These are phyloP conservation scores for Acanthisitta chloris DNA, from an alignment of 2,113 vertebrate genomes.

Conservation along the genomic window DNA sequence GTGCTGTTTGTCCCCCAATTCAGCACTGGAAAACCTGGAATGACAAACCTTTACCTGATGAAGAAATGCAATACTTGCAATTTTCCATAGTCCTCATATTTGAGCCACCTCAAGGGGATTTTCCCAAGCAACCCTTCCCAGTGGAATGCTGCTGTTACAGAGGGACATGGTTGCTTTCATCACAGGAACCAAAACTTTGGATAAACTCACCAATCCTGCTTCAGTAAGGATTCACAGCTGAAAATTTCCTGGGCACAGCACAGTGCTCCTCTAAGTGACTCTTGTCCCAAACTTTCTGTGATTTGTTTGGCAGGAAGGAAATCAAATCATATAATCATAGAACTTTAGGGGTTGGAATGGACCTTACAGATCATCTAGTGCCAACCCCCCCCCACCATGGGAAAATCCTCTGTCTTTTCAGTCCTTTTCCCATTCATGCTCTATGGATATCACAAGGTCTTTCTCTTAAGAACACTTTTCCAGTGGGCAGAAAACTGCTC, in stretches of 20 bases:
- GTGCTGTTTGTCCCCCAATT: not conserved
- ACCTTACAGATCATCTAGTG: too few relatives aligned
- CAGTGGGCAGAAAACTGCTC: not conserved
- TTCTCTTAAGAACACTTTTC: not conserved
- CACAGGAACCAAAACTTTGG: not conserved
- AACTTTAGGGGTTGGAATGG: too few relatives aligned
- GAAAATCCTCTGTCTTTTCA: not conserved
- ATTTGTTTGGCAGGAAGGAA: too few relatives aligned
- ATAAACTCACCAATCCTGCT: not conserved
- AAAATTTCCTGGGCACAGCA: not conserved
- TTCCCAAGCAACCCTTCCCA: not conserved
- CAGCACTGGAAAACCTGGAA: not conserved
- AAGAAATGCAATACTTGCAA: not conserved
- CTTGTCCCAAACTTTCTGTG: not conserved
- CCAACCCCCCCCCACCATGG: too few relatives aligned
- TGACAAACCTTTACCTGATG: not conserved
- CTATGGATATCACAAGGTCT: accelerated
- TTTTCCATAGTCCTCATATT: accelerated
- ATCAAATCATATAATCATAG: too few relatives aligned
- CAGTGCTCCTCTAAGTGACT: not conserved
- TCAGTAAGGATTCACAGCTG: not conserved
- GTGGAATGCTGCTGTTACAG: accelerated
- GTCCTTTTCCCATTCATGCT: not conserved
- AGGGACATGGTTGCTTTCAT: not conserved
- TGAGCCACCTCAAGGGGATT: not conserved